Base-by-base conservation (phyloP, 2,888 invertebrate genomes). In the Leucophora obtusa region DNA sequence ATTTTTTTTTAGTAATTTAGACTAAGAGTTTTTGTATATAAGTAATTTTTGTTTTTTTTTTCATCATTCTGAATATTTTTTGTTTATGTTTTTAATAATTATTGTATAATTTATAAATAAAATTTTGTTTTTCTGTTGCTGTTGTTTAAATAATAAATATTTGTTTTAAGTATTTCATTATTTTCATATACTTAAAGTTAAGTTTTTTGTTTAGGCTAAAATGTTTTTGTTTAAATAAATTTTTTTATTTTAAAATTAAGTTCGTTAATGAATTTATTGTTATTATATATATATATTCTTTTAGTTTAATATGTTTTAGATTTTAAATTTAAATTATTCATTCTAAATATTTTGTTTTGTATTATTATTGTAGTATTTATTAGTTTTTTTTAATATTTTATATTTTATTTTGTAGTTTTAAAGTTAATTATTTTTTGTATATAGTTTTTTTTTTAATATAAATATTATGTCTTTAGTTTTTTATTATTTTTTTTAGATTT, bases 381-480 rank as follows among this genome's bases (percentile, higher is more conserved):
- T 71, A 47, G 53, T 60, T 38, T 66, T 59, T 65, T 17, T 53
- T 65, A 62, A 24, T 58, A 54, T 76, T 66, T 62, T 62, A 24
- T 68, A 68, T 70, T 58, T 35, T 74, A 15, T 28, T 54, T 65
- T 58, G 63, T 65, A 47, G 63, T 70, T 2, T 59, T 79, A 24
- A 59, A 51, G 65, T 78, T 76, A 66, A 58, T 17, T 76, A 76
- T 79, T 65, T 73, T 5, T 71, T 75, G 74, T 79, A 77, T 79
- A 80, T 71, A 66, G 58, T 71, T 69, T 60, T 70, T 28, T 78
- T 18, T 56, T 43, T 74, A 50, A 69, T 73, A 82, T 78, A 80
- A 72, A 76, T 82, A 82, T 82, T 83, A 82, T 83, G 79, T 84
- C 79, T 83, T 74, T 84, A 76, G 66, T 74, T 77, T 43, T 71